Conservation (phyloP, 2,888 invertebrate genomes). For the Electrophaes corylata region DNA sequence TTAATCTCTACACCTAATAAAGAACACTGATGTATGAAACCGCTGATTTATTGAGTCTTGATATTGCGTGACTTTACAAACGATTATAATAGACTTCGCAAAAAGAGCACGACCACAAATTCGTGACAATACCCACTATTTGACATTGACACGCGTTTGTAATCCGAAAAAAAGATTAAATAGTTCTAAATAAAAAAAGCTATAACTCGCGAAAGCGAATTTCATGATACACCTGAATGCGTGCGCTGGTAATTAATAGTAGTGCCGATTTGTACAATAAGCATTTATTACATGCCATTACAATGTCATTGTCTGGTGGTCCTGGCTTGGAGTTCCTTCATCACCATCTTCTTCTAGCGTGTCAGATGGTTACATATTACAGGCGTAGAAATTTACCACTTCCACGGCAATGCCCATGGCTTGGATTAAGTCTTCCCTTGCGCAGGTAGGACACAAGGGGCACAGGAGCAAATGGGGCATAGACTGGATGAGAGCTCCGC, state of each 20-base stretch:
- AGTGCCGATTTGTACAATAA: neutral
- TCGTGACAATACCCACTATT: conserved; percentile 35
- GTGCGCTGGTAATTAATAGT: conserved; percentile 3
- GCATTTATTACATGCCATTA: too few species aligned
- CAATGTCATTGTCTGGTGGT: too few species aligned
- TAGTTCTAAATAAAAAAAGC: conserved; percentile 37
- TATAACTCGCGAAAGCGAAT: conserved; percentile 39
- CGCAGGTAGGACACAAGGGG: too few species aligned
- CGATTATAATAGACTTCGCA: conserved; percentile 10
- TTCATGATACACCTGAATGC: conserved; percentile 43
- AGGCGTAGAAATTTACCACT: too few species aligned
- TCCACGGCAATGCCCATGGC: too few species aligned
- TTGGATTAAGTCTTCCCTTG: too few species aligned
- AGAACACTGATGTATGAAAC: conserved; percentile 16
- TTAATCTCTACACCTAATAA: neutral
- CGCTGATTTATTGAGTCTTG: conserved; percentile 28
- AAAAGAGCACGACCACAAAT: conserved; percentile 35
- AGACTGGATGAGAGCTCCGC: too few species aligned
- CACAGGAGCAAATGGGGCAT: too few species aligned
- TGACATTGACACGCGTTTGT: conserved; percentile 38
- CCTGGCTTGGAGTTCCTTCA: too few species aligned
- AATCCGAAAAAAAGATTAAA: conserved; percentile 41
- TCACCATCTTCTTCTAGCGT: too few species aligned
- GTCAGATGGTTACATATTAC: too few species aligned
- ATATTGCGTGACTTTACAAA: conserved; percentile 44